Evolutionary conservation across 2,113 vertebrate species (phyloP), one percentile per base, ranked within the genome.

Genomic region (Albula glossodonta): DNA sequence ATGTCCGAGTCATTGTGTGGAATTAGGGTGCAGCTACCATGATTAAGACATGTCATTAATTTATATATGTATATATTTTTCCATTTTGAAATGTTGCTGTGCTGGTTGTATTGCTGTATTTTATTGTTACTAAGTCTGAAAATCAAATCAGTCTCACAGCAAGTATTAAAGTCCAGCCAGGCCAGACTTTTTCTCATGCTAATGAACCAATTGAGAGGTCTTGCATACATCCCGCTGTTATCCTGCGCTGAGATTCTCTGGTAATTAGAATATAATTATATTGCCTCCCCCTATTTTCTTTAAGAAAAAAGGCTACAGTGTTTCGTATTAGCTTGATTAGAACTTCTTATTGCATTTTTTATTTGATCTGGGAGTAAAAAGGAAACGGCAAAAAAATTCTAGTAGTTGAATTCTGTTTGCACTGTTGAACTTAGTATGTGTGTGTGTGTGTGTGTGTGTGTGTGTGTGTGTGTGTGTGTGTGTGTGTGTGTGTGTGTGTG

Each of bases 401-500:
- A 19, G 17, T 66, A 8, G 15, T 9, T 66, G 60, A 66, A 66
- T 15, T 66, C 17, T 66, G 15, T 19, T 19, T 22, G 60, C 22
- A 9, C 22, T 10, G n/a, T 78, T n/a, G 41, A 10, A 48, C 74
- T 78, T 78, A 6, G 8, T 78, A 31, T 50, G 15, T 60, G 60
- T 49, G 7, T 83, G 41, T 60, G 17, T 8, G 8, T 78, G 25
- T 50, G 15, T 60, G 60, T 49, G 7, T 83, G 41, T 60, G 17
- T 56, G 51, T 57, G 51, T 56, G 25, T 56, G 10, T 4, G 83
- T 31, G 60, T 74, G 15, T 83, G 31, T 70, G 41, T 50, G 25
- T 83, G 82, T 66, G 82, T 83, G 25, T 83, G 81, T 48, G 51
- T 60, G 31, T 70, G 56, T 66, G 48, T 83, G 50, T 56, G 63